phyloP scores from a whole-genome alignment of 2,113 vertebrate genomes.

The Euleptes europaea region DNA sequence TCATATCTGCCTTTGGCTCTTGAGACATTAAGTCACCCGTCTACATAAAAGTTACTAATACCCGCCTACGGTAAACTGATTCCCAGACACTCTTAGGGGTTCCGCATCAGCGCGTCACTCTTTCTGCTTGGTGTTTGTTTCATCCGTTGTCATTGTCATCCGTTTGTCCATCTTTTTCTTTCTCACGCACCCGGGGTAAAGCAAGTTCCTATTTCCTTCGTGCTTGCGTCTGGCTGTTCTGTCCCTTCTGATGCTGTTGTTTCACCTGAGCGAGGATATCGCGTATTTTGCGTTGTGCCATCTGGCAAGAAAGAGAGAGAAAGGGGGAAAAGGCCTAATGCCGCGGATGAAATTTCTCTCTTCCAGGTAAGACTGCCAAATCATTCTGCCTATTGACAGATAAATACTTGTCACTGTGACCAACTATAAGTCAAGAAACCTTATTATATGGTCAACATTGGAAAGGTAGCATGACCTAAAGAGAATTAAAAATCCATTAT shows the following conservation, averaged over 20 bases:
- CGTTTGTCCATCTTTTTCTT: not conserved
- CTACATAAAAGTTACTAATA: constrained; percentile 15
- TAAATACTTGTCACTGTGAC: no score
- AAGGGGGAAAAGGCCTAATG: not conserved
- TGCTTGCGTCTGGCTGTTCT: constrained; percentile 73
- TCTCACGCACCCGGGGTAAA: constrained; percentile 2
- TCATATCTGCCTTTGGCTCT: constrained; percentile 44
- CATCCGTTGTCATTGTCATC: constrained; percentile 17
- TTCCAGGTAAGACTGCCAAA: no score
- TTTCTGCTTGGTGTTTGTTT: constrained; percentile 31
- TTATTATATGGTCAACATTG: no score
- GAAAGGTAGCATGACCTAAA: no score
- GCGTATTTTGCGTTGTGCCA: constrained; percentile 95
- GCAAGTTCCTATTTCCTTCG: constrained; percentile 73
- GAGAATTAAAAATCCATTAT: no score
- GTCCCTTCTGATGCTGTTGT: constrained; percentile 90
- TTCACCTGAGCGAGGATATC: constrained; percentile 96
- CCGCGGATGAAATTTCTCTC: no score
- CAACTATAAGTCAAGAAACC: no score
- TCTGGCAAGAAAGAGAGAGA: constrained; percentile 56
- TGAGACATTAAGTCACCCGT: constrained; percentile 16
- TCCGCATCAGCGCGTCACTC: constrained; percentile 39
- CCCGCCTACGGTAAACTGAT: constrained; percentile 54
- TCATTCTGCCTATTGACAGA: no score
- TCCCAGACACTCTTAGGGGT: constrained; percentile 84